Base-by-base conservation (phyloP, 1,140 invertebrate genomes). In the Venturia canescens region DNA sequence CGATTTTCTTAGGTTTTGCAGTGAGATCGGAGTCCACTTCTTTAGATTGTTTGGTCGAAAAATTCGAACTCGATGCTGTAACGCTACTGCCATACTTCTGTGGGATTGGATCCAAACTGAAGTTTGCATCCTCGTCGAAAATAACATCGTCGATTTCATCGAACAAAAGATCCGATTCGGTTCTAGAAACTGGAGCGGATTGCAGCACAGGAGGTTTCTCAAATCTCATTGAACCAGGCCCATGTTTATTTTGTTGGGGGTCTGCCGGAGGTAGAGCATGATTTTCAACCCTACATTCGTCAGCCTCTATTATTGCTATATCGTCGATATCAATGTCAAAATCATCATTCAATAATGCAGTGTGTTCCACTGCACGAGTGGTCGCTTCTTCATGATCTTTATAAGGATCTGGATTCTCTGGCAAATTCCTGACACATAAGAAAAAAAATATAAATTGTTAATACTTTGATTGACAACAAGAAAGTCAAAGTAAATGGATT, bases 401-500 rank as follows among this genome's bases (percentile, higher is more conserved):
- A 85, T 91, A 89, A 6, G 93, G 93, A 86, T 92, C 90, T 5
- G 89, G 86, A 89, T 93, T 93, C 85, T 92, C 89, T 72, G 89
- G 84, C n/a, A 92, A 71, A 74, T 91, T 88, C 76, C 91, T 91
- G 44, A 13, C 83, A 81, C n/a, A n/a, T n/a, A 16, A 21, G 6
- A 82, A 75, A 18, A 75, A 71, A 72, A n/a, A n/a, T n/a, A 83
- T 57, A 71, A 34, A 83, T 78, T 38, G 63, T 44, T n/a, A 23
- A 82, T 15, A 71, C 27, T 63, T 63, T 23, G 16, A 63, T 63
- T 4, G 23, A 23, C 3, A 79, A 60, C 29, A 57, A 78, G 72
- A 70, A 50, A 18, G 48, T 74, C 66, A 18, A 78, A 60, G 9
- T 66, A 5, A 26, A 66, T n/a, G n/a, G 74, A 80, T 78, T 27